Percentiles rank a stretch among this genome's conserved stretches.
Conservation (phyloP, 2,888 invertebrate genomes). For the Aelia acuminata region DNA sequence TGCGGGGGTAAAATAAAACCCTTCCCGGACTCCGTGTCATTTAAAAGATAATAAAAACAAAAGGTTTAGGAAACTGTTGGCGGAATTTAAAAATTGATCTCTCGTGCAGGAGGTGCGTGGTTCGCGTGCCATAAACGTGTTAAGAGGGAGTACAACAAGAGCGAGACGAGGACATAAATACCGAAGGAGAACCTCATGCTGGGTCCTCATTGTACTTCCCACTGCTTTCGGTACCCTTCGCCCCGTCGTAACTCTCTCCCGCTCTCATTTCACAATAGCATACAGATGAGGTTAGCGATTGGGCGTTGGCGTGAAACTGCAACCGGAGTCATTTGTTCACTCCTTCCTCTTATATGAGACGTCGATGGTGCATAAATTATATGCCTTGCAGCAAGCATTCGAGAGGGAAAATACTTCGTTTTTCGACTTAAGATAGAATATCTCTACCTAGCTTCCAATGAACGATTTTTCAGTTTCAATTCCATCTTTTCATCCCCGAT, state of each 20-base stretch:
- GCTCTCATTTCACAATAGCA: neutral
- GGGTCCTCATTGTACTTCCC: slow-evolving; percentile 24
- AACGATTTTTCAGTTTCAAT: neutral
- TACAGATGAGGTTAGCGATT: neutral
- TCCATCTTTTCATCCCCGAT: neutral
- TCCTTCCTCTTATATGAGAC: neutral
- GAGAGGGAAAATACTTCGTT: neutral
- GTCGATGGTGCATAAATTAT: neutral
- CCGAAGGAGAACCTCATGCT: neutral
- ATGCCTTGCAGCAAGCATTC: neutral
- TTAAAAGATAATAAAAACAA: slow-evolving; percentile 18
- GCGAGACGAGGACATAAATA: slow-evolving; percentile 47
- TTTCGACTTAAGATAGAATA: too few species aligned
- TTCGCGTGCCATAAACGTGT: slow-evolving; percentile 58
- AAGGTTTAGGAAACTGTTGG: neutral
- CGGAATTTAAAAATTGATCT: slow-evolving; percentile 23
- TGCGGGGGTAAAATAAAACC: neutral
- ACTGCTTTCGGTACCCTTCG: neutral
- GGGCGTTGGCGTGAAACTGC: slow-evolving; percentile 12
- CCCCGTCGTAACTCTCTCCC: neutral
- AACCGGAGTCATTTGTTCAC: neutral
- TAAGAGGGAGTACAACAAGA: slow-evolving; percentile 45
- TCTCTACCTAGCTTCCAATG: too few species aligned
- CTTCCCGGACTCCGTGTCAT: neutral
- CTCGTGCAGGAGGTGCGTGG: slow-evolving; percentile 7